These are phyloP conservation scores for Penaeus vannamei DNA, from an alignment of 1,140 invertebrate genomes.

Conservation along the genomic window DNA sequence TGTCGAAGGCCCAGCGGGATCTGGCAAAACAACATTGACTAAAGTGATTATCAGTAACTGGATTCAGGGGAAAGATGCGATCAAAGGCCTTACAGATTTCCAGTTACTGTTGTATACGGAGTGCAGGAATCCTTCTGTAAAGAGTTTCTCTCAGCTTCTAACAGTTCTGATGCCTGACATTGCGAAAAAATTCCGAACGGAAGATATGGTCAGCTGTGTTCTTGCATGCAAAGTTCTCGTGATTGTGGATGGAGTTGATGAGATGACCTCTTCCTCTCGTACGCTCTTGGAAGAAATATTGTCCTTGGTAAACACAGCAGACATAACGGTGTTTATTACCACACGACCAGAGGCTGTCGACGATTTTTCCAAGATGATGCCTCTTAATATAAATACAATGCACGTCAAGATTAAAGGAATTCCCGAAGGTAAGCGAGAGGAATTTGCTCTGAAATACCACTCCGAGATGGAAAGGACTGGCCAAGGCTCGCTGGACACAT, in stretches of 20 bases:
- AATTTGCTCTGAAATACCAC: conserved; percentile 37
- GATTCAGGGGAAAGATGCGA: background rate
- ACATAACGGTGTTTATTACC: conserved; percentile 20
- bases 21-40: conserved; percentile 31
- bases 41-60: conserved; percentile 25
- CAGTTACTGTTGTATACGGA: conserved; percentile 10
- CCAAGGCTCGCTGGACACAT: conserved; percentile 7
- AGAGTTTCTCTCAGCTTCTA: conserved; percentile 9
- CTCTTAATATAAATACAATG: background rate
- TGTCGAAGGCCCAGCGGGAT: conserved; percentile 27
- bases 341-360: conserved; percentile 18
- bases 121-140: conserved; percentile 30
- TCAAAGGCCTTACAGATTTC: background rate
- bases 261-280: conserved; percentile 20
- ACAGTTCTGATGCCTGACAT: conserved; percentile 32
- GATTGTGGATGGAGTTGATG: conserved; percentile 42
- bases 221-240: background rate
- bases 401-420: conserved; percentile 36
- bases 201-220: conserved; percentile 7
- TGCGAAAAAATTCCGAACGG: conserved; percentile 12
- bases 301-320: background rate
- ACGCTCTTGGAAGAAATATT: conserved; percentile 29
- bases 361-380: conserved; percentile 42
- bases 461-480: conserved; percentile 23
- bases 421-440: background rate